These are phyloP conservation scores for Anoura caudifer DNA, from an alignment of 2,113 vertebrate genomes.

Conservation along the genomic window DNA sequence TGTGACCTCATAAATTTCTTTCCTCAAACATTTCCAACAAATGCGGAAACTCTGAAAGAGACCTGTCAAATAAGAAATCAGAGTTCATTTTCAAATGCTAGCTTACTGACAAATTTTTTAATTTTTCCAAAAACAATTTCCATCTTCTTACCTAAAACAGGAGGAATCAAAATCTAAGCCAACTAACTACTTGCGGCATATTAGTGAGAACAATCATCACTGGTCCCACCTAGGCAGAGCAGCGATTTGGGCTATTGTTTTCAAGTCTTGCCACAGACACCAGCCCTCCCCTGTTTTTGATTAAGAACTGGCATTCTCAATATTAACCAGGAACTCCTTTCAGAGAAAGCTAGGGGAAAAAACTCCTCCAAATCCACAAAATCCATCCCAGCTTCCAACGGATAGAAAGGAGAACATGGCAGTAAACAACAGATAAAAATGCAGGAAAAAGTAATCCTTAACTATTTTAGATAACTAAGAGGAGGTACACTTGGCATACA, in stretches of 20 bases:
- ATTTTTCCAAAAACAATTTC: constrained; percentile 19
- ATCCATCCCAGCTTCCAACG: neutral
- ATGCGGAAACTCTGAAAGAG: neutral
- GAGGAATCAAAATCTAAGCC: neutral
- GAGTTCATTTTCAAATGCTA: neutral
- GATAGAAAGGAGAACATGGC: neutral
- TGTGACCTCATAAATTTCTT: neutral
- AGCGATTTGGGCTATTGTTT: neutral
- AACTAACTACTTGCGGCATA: neutral
- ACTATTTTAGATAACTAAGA: neutral
- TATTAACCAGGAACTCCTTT: neutral
- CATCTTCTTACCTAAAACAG: neutral
- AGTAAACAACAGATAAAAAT: neutral
- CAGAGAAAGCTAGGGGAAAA: neutral
- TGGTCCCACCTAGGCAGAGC: neutral
- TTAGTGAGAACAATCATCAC: neutral
- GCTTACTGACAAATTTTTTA: constrained; percentile 4
- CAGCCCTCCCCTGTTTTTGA: neutral
- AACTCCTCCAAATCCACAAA: neutral
- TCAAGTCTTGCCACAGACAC: neutral
- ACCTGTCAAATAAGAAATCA: neutral
- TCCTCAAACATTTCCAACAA: constrained; percentile 17
- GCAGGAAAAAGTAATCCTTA: neutral
- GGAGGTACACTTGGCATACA: neutral
- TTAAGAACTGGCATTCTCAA: neutral